Evolutionary conservation across 2,113 vertebrate species (phyloP).

Genomic region (Scomber colias): DNA sequence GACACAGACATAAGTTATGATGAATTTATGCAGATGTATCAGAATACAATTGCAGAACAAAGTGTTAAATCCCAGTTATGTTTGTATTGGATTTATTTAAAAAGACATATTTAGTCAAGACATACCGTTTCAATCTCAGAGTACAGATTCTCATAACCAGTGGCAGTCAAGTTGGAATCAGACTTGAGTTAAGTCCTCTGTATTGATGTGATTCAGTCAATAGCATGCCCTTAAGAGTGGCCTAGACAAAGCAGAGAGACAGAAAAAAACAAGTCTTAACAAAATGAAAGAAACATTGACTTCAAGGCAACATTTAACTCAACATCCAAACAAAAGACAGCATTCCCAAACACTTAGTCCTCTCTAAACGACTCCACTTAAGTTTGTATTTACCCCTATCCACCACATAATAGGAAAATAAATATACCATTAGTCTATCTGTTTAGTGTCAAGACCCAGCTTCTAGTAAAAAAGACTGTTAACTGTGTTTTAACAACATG

Average conservation of each 20-base stretch:
- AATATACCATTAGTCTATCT: not conserved
- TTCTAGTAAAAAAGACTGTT: not conserved
- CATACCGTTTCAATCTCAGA: constrained; percentile 73
- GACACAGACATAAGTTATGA: constrained; percentile 15
- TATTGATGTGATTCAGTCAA: constrained; percentile 28
- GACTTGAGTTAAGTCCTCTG: constrained; percentile 54
- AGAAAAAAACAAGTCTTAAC: constrained; percentile 22
- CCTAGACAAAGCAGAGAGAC: constrained; percentile 53
- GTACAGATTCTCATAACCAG: constrained; percentile 85
- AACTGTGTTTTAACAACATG: constrained; percentile 2
- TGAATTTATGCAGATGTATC: not conserved
- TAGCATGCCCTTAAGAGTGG: constrained; percentile 36
- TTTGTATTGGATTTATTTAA: not conserved
- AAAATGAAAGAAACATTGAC: not conserved
- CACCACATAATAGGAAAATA: too few relatives aligned
- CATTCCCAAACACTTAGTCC: not conserved
- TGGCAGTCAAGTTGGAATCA: constrained; percentile 62
- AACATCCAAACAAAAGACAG: not conserved
- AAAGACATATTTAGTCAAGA: not conserved
- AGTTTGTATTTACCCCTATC: too few relatives aligned
- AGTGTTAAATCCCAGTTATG: not conserved
- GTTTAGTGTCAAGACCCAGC: not conserved
- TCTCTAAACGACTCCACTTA: not conserved
- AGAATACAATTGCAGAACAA: not conserved
- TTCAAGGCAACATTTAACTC: not conserved